Conservation (phyloP, 92 coral and sea anemone genomes). For the Phenganax subtilis region DNA sequence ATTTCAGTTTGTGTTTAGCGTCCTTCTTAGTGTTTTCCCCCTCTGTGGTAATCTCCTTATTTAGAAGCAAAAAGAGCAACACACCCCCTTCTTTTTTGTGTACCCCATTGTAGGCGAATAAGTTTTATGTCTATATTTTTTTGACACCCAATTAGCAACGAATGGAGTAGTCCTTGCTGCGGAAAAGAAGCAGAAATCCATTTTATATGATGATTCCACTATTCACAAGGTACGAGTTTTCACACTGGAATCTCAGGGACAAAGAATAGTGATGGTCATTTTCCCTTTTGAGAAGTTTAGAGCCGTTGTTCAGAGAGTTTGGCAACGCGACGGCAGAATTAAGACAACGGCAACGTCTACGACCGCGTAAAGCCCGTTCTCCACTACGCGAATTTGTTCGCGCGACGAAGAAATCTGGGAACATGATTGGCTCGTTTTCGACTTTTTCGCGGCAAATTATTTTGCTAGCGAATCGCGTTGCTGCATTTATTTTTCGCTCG, state of each 20-base stretch:
- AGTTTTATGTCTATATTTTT: background rate
- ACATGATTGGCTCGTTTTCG: too few relatives aligned
- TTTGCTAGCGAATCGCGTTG: too few relatives aligned
- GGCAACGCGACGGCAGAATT: too few relatives aligned
- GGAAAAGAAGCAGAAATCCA: slow-evolving; percentile 94
- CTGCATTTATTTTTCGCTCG: too few relatives aligned
- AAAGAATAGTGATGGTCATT: background rate
- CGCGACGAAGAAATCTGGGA: too few relatives aligned
- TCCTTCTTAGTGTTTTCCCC: too few relatives aligned
- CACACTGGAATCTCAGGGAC: background rate
- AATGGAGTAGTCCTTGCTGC: slow-evolving; percentile 99
- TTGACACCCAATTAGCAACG: slow-evolving; percentile 56
- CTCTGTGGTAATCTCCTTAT: too few relatives aligned
- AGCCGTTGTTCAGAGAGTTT: background rate
- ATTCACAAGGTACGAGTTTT: slow-evolving; percentile 69
- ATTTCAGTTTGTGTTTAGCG: too few relatives aligned
- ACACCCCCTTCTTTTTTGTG: background rate
- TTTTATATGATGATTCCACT: slow-evolving; percentile 91
- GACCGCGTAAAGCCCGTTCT: too few relatives aligned
- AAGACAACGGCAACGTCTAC: too few relatives aligned
- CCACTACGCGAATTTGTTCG: too few relatives aligned
- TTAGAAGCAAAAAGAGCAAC: background rate
- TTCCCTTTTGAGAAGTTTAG: background rate
- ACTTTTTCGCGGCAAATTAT: too few relatives aligned
- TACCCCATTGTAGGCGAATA: background rate